A percentile compares a stretch with the other conserved stretches of the same genome.
phyloP scores from a whole-genome alignment of 2,888 invertebrate species.

The Mimumesa dahlbomi region DNA sequence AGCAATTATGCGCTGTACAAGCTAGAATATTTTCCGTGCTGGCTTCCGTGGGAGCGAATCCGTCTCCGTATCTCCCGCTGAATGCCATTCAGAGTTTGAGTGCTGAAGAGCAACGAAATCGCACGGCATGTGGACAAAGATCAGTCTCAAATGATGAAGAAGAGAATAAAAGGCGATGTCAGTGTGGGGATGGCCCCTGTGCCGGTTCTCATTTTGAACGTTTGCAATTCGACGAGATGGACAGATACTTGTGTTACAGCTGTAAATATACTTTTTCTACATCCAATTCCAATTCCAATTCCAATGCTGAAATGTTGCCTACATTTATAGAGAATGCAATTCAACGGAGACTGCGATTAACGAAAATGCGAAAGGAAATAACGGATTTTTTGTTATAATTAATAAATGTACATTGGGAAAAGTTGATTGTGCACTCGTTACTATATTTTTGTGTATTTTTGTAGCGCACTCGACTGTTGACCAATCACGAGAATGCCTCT shows the following conservation, averaged over 20 bases:
- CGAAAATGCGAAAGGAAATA: conserved; percentile 74
- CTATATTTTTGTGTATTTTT: too few species aligned
- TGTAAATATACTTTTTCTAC: conserved; percentile 76
- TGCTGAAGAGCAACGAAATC: not conserved
- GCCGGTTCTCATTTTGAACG: too few species aligned
- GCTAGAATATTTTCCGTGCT: conserved; percentile 84
- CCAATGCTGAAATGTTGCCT: conserved; percentile 64
- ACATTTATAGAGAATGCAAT: conserved; percentile 60
- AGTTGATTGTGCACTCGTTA: too few species aligned
- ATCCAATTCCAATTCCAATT: too few species aligned
- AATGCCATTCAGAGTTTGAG: not conserved
- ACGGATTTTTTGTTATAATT: conserved; percentile 75
- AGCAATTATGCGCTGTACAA: conserved; percentile 81
- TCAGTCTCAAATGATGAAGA: too few species aligned
- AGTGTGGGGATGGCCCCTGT: not conserved
- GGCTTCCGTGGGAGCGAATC: conserved; percentile 59
- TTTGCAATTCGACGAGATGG: conserved; percentile 44
- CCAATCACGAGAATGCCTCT: too few species aligned
- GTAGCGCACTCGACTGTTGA: too few species aligned
- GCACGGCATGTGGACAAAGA: too few species aligned
- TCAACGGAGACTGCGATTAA: conserved; percentile 59
- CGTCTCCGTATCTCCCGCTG: not conserved
- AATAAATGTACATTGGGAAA: too few species aligned
- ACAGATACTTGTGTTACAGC: conserved; percentile 77
- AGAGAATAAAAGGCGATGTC: not conserved